Conservation (phyloP, 2,113 vertebrate species). For the Colaptes auratus region DNA sequence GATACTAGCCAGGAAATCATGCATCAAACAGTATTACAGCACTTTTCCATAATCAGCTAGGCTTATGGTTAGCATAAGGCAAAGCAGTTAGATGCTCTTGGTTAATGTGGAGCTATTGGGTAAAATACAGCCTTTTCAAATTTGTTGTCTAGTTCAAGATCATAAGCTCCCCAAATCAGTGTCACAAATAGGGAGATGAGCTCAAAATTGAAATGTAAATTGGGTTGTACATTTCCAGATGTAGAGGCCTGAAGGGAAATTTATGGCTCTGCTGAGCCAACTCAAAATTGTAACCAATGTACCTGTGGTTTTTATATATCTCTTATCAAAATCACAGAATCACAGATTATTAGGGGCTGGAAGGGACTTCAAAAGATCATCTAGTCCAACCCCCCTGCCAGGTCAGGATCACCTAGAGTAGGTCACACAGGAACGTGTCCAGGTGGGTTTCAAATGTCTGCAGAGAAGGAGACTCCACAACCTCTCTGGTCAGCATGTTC, state of each 20-base stretch:
- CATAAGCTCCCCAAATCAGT: constrained; percentile 16
- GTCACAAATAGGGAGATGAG: constrained; percentile 6
- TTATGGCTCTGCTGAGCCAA: not conserved
- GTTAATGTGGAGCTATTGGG: not conserved
- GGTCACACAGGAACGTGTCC: too few species aligned
- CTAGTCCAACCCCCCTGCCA: too few species aligned
- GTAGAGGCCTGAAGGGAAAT: not conserved
- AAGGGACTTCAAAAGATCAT: too few species aligned
- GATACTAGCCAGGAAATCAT: not conserved
- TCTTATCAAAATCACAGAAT: not conserved
- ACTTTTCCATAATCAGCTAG: not conserved
- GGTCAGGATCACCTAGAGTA: too few species aligned
- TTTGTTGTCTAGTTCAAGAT: constrained; percentile 16
- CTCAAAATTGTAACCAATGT: not conserved
- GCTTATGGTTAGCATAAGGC: not conserved
- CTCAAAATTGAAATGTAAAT: constrained; percentile 28
- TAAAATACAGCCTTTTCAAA: constrained; percentile 23
- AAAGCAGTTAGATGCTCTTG: not conserved
- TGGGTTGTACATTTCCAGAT: not conserved
- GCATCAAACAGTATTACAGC: not conserved
- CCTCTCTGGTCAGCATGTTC: too few species aligned
- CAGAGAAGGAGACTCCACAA: too few species aligned
- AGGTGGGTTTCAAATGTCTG: too few species aligned
- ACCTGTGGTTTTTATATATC: not conserved
- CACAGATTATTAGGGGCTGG: too few species aligned